A percentile compares a stretch with the other conserved stretches of the same genome.
These are phyloP conservation scores for Drosophila sechellia DNA, from an alignment of 1,140 invertebrate genomes.

Conservation along the genomic window DNA sequence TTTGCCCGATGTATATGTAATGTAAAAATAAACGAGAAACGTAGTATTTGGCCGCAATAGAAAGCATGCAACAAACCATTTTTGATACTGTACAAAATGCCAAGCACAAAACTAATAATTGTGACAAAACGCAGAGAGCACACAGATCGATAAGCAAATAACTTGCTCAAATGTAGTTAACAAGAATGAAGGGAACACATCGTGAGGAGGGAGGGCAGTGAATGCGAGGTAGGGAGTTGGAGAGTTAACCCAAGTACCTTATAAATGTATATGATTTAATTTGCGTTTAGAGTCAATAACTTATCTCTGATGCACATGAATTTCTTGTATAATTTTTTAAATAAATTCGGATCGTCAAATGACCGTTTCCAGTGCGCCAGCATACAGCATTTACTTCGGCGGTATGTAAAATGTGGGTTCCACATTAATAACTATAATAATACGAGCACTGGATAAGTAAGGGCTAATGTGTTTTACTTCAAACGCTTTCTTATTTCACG, in stretches of 20 bases:
- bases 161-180: slow-evolving; percentile 75
- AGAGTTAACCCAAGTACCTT: slow-evolving; percentile 79
- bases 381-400: not conserved
- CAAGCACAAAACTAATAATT: slow-evolving; percentile 61
- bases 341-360: not conserved
- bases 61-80: slow-evolving; percentile 53
- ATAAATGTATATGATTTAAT: slow-evolving; percentile 76
- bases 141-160: slow-evolving; percentile 56
- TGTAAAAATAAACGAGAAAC: slow-evolving; percentile 45
- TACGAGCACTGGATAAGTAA: too few relatives aligned
- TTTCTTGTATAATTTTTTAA: not conserved
- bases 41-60: slow-evolving; percentile 58
- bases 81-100: slow-evolving; percentile 72
- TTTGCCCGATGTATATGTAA: slow-evolving; percentile 49
- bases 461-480: too few relatives aligned
- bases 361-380: slow-evolving; percentile 7
- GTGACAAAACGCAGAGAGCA: slow-evolving; percentile 33
- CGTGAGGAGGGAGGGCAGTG: slow-evolving; percentile 10
- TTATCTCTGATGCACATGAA: slow-evolving; percentile 50
- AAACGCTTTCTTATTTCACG: too few relatives aligned
- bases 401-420: not conserved
- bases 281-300: slow-evolving; percentile 61
- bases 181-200: slow-evolving; percentile 37
- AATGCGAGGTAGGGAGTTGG: slow-evolving; percentile 43
- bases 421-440: too few relatives aligned